Evolutionary conservation across 2,888 invertebrate genomes (phyloP), one percentile per base, ranked within the genome.

Genomic region (Theretra japonica): DNA sequence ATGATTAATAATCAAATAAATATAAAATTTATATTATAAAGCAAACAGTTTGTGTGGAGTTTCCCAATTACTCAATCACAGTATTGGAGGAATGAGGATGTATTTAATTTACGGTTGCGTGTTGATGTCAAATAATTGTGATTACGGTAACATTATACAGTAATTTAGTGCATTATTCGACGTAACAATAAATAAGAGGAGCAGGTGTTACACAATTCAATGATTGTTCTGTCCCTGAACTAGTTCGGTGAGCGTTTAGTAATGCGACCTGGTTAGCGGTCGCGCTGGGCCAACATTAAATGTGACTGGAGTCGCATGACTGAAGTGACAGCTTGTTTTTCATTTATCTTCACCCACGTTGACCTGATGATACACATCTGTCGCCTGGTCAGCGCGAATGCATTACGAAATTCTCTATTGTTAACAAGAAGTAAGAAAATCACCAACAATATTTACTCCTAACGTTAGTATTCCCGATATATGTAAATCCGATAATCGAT

Each of bases 211-310:
- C 84, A 82, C 88, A 90, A 91, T 86, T 85, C 81, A 89, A 90
- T 91, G 90, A 90, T 85, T 78, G 82, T 82, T 80, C 77, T 85
- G 90, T 88, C 93, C 92, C 87, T 93, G 92, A 93, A 91, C 93
- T 88, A 91, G 89, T 90, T 93, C 77, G 84, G 83, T 86, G 79
- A 85, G 83, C 80, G 86, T 91, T 91, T 91, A 88, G 91, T 88
- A 92, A 91, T 83, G 82, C 86, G 91, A 87, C 90, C 91, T 90
- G 89, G 85, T 88, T 89, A 88, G 80, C 78, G 82, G 86, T 83
- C 83, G 84, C 70, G 68, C 57, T 73, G 57, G 48, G 25, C 71
- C 62, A 62, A 62, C 62, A 69, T 70, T 19, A 71, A 70, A 33
- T 59, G 53, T 48, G 72, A 70, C 57, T 60, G 17, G 33, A 72